Base-by-base conservation (phyloP, 2,888 invertebrate genomes). In the Carterocephalus palaemon region DNA sequence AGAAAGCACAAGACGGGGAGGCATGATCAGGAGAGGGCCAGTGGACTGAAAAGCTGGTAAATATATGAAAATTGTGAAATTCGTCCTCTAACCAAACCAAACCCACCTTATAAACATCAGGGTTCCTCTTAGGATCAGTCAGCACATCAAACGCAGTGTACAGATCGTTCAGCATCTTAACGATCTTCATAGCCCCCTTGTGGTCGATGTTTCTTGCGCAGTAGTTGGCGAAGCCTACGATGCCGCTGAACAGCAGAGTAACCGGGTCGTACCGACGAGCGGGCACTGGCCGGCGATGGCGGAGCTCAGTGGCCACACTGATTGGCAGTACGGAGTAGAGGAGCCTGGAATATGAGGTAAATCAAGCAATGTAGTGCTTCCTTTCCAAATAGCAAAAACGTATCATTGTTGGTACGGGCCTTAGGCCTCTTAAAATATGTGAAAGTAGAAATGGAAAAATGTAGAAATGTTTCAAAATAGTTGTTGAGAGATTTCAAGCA, bases 101-200 rank as follows among this genome's bases (percentile, higher is more conserved):
- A 8, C 31, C 23, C 76, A 96, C 97, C 93, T 98, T 98, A 71
- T 97, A 98, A 38, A 97, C 95, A 73, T 97, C 95, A 22, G 96
- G 95, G 81, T 97, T 97, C 59, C 93, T 92, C 69, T 93, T 95
- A 3, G 96, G 95, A 78, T 97, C 97, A 5, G 97, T 96, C 26
- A 98, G 89, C 24, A 94, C 95, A 80, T 98, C 98, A 66, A 97
- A 97, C 2, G 96, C 93, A 0, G 96, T 97, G 75, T 98, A 98
- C 53, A 98, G 89, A 68, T 95, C 93, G 75, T 98, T 98, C 34
- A 98, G 90, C 91, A 97, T 93, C 75, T 94, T 91, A 4, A 98
- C 97, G 53, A 98, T 97, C 87, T 96, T 96, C 95, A 97, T 97
- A 29, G 97, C 97, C 0, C 97, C 97, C 57, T 92, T 92, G 3